phyloP scores from a whole-genome alignment of 2,113 vertebrate genomes.

The Megalops atlanticus region DNA sequence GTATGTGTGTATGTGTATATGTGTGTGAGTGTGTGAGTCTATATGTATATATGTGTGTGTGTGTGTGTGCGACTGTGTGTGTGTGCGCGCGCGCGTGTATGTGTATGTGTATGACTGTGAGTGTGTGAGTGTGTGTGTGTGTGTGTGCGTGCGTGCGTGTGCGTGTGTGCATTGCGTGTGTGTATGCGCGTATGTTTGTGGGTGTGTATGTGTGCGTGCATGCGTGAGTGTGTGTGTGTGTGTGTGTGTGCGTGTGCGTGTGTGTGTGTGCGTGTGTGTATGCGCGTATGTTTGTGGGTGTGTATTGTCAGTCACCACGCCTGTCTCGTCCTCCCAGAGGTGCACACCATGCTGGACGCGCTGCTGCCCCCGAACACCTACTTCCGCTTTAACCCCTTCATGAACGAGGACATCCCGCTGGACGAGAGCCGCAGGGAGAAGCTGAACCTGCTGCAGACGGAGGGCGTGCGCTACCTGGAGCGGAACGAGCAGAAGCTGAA shows the following conservation, averaged over 20 bases:
- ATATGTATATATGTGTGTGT: too few species aligned
- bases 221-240: not conserved
- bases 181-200: not conserved
- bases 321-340: conserved; percentile 73
- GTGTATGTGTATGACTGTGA: not conserved
- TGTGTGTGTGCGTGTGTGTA: not conserved
- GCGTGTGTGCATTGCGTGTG: not conserved
- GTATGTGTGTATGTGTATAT: conserved; percentile 8
- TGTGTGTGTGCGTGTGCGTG: not conserved
- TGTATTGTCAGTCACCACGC: not conserved
- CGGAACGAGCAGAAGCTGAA: conserved; percentile 88
- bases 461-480: conserved; percentile 84
- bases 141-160: not conserved
- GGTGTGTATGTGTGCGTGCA: not conserved
- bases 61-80: too few species aligned
- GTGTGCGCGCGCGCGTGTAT: not conserved
- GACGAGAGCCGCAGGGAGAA: conserved; percentile 93
- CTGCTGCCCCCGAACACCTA: conserved; percentile 87
- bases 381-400: conserved; percentile 93
- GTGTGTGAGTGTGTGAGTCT: not conserved
- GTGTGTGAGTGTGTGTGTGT: too few species aligned
- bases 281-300: too few species aligned
- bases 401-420: conserved; percentile 87
- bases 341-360: conserved; percentile 89
- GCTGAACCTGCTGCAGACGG: conserved; percentile 80